Base-by-base conservation (phyloP, 2,797 vertebrate species). In the Pampus argenteus region DNA sequence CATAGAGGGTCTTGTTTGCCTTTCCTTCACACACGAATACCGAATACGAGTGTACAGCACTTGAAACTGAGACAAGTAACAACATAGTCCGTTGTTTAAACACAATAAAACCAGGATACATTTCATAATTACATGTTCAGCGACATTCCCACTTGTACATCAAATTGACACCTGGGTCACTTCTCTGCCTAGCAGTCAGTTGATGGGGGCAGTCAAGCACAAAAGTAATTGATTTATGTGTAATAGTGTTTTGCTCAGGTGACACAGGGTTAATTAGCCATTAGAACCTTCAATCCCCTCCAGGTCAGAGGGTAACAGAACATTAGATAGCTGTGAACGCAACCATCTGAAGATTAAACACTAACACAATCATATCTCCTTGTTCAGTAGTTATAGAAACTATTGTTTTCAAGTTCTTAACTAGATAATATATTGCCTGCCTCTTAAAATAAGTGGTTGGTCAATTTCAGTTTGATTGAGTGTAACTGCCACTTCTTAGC, bases 251-350 rank as follows among this genome's bases (percentile, higher is more conserved):
- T 77, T 71, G 76, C 51, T 86, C 57, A 20, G 69, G 74, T 78
- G 75, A 72, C 79, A 86, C 23, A 8, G 70, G 90, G 89, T 92
- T 94, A 93, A 93, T 94, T 90, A 92, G 78, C 80, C 83, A 85
- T 82, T 78, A 76, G 79, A 88, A 77, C 74, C 51, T 78, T 76
- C 55, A 81, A 48, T 88, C 84, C 78, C 78, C 76, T 74, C 36
- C 44, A 67, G 73, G 83, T 90, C 82, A 82, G 29, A 70, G 74
- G 76, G 45, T 76, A 85, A 89, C 70, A 59, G 65, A 66, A 77
- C 76, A 63, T 75, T 29, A 75, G 52, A 82, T 61, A 72, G 69
- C 60, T 62, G 67, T 76, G 79, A 88, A 89, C 77, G 80, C 77
- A 81, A 75, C 80, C 67, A 58, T 59, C 8, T 62, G 66, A 58